Base-by-base conservation (phyloP, 1,140 invertebrate genomes). In the Ips nitidus region DNA sequence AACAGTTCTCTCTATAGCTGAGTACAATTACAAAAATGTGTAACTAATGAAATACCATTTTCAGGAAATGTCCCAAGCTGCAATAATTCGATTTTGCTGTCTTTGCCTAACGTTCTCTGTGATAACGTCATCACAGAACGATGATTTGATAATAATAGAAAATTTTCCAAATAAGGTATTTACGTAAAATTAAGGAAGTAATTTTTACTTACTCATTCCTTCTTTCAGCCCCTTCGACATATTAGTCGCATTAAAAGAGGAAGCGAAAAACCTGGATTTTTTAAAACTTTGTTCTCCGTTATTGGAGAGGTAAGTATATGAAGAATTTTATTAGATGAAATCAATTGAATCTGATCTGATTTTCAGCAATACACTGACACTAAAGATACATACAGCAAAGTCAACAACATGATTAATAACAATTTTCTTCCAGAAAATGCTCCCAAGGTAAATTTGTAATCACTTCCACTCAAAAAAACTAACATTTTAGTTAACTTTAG, bases 311-410 rank as follows among this genome's bases (percentile, higher is more conserved):
- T 84, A 74, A 76, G 68, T 73, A 45, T 39, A 52, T 4, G 4
- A 7, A 47, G 42, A 43, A 22, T 39, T 6, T 58, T 40, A 58
- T 58, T 55, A 3, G 36, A 58, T 8, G 47, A 58, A 43, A 47
- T 2, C 43, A 55, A 40, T 38, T 55, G 22, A 22, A 22, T 22
- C 22, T 22, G 22, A 65, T 38, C 47, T 71, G 7, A 62, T 52
- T 71, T 71, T 3, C 68, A 84, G 83, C 80, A 81, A 41, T 79
- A 81, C 61, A 82, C 81, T 58, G 83, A 84, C 22, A 84, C 83
- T 0, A 76, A 73, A 53, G 78, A 79, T n/a, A 83, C 83, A 0
- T 76, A 83, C 41, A 72, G 79, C 62, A 80, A 82, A 74, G 83
- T 84, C 50, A 78, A 74, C 43, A 45, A 72, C 4, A 66, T 83